These are phyloP conservation scores for Clamator glandarius DNA, from an alignment of 2,797 vertebrate species.

Conservation along the genomic window DNA sequence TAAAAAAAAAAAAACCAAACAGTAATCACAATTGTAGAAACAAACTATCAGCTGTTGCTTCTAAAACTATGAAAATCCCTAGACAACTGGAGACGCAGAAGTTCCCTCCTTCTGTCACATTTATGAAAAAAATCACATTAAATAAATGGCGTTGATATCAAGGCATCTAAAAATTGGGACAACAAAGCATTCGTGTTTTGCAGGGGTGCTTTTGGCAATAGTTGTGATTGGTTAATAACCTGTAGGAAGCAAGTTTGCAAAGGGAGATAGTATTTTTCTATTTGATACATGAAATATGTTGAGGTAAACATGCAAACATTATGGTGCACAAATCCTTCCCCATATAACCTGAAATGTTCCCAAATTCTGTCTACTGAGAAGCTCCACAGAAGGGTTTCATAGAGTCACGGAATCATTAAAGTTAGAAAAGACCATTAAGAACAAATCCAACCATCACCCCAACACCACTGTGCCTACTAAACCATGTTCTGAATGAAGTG, in stretches of 20 bases:
- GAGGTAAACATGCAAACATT: background rate
- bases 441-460: too few relatives aligned
- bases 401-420: too few relatives aligned
- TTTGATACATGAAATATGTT: background rate
- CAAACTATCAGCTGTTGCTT: background rate
- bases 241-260: background rate
- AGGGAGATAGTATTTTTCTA: background rate
- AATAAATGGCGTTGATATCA: background rate
- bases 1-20: background rate
- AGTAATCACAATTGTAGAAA: background rate
- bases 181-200: background rate
- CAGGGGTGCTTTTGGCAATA: background rate
- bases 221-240: background rate
- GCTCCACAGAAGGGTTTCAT: background rate
- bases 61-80: background rate
- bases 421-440: too few relatives aligned
- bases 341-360: background rate
- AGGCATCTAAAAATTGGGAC: background rate
- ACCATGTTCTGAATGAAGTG: too few relatives aligned
- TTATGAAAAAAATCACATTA: background rate
- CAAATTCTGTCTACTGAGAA: background rate
- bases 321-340: background rate
- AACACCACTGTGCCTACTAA: too few relatives aligned
- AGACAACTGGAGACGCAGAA: background rate
- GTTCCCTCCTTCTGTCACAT: background rate